Conservation (phyloP, 2,888 invertebrate genomes). For the Drosophila trichaetosa region DNA sequence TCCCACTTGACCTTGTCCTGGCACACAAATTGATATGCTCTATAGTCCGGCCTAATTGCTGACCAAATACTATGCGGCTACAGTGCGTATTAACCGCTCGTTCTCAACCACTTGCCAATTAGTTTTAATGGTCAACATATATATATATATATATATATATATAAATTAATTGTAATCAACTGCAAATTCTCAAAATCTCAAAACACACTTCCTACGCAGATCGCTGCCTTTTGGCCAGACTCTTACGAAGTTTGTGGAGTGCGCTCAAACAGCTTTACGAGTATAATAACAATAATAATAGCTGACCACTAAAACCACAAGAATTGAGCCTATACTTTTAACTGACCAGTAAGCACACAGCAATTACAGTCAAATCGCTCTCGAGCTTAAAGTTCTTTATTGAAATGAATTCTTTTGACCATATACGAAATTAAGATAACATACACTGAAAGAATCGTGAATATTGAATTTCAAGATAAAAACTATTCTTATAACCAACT, state of each 20-base stretch:
- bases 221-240: background rate
- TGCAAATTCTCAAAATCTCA: slow-evolving; percentile 33
- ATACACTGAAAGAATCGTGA: background rate
- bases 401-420: background rate
- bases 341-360: slow-evolving; percentile 2
- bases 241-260: slow-evolving; percentile 8
- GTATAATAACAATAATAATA: slow-evolving; percentile 22
- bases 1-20: slow-evolving; percentile 65
- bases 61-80: slow-evolving; percentile 20
- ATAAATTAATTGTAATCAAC: slow-evolving; percentile 48
- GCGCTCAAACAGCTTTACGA: slow-evolving; percentile 11
- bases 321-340: background rate
- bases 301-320: slow-evolving; percentile 2
- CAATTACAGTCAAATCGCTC: slow-evolving; percentile 14
- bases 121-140: slow-evolving; percentile 59
- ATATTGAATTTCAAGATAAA: background rate
- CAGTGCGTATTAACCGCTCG: slow-evolving; percentile 2
- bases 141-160: background rate
- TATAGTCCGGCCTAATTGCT: slow-evolving; percentile 33
- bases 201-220: slow-evolving; percentile 42
- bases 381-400: slow-evolving; percentile 15
- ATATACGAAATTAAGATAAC: slow-evolving; percentile 9
- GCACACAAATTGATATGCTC: slow-evolving; percentile 21
- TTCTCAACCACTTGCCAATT: slow-evolving; percentile 56
- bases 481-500: background rate